Evolutionary conservation across 1,140 invertebrate genomes (phyloP), one percentile per base, ranked within the genome.

Genomic region (Drosophila seguyi): DNA sequence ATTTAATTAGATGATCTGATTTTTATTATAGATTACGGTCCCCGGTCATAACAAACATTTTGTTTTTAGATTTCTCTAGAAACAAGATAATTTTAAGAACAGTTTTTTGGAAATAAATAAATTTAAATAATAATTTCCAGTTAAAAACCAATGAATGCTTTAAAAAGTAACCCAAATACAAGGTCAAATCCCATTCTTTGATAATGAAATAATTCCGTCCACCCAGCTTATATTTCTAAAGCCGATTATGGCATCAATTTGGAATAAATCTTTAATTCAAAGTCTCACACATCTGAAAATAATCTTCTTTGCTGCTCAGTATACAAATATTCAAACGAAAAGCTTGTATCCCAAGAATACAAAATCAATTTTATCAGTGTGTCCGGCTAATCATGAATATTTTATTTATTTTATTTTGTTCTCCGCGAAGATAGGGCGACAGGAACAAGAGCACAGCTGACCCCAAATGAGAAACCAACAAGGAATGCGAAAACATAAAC

Each of bases 401-500:
- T 48, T 34, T 31, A 25, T 48, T 47, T 48, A 31, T 50, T 31
- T 20, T 50, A 59, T 59, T 60, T 60, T 18, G 31, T 14, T 27
- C 36, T 36, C 29, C 20, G 20, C 42, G 45, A 38, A 73, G 59
- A 65, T 31, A 59, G 14, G 38, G 61, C 39, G 42, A 62, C 41
- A 63, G 56, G 47, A 78, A 57, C 47, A 69, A 74, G 66, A 14
- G 65, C 36, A 58, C 47, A 57, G 36, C 47, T 81, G 80, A 79
- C 65, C 71, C 75, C 61, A 75, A 58, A 57, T 67, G 20, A 39
- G 81, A 80, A 63, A 52, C 58, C 50, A 10, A 27, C 47, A 41
- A 13, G 41, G 55, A 58, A 72, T 82, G 41, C 72, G 65, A 55
- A 83, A 81, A 63, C 81, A 84, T 84, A 79, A 83, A 69, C 81